Conservation (phyloP, 2,113 vertebrate species). For the Dipodomys spectabilis region DNA sequence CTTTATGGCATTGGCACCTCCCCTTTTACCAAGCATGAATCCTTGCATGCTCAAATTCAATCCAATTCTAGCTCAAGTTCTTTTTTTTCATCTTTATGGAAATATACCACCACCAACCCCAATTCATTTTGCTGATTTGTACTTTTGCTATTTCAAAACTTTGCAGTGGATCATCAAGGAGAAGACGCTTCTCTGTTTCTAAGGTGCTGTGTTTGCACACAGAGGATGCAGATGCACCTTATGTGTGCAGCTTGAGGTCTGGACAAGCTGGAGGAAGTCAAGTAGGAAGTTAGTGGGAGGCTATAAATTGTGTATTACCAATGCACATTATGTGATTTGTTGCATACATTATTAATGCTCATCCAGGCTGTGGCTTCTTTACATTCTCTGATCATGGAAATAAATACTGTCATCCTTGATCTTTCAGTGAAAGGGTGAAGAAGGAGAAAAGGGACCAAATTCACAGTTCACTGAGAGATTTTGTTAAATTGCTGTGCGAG, state of each 20-base stretch:
- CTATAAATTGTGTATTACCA: slow-evolving; percentile 39
- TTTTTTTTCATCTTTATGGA: not conserved
- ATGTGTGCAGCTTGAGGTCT: slow-evolving; percentile 34
- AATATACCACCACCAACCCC: not conserved
- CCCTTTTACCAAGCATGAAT: not conserved
- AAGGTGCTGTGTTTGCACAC: not conserved
- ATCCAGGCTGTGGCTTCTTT: slow-evolving; percentile 46
- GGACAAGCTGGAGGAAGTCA: not conserved
- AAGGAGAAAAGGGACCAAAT: not conserved
- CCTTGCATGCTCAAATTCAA: not conserved
- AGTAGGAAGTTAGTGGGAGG: slow-evolving; percentile 46
- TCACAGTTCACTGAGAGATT: not conserved
- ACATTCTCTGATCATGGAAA: slow-evolving; percentile 58
- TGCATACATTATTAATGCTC: slow-evolving; percentile 62
- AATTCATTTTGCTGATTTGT: not conserved
- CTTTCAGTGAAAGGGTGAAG: slow-evolving; percentile 18
- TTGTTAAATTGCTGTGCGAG: not conserved
- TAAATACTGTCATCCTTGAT: slow-evolving; percentile 62
- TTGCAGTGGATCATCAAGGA: not conserved
- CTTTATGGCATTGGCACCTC: no score
- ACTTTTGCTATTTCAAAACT: slow-evolving; percentile 11
- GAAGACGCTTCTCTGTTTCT: not conserved
- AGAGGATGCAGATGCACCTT: slow-evolving; percentile 8
- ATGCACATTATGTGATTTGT: slow-evolving; percentile 62
- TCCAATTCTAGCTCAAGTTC: not conserved